These are phyloP conservation scores for Molothrus aeneus DNA, from an alignment of 2,797 vertebrate species.

Conservation along the genomic window DNA sequence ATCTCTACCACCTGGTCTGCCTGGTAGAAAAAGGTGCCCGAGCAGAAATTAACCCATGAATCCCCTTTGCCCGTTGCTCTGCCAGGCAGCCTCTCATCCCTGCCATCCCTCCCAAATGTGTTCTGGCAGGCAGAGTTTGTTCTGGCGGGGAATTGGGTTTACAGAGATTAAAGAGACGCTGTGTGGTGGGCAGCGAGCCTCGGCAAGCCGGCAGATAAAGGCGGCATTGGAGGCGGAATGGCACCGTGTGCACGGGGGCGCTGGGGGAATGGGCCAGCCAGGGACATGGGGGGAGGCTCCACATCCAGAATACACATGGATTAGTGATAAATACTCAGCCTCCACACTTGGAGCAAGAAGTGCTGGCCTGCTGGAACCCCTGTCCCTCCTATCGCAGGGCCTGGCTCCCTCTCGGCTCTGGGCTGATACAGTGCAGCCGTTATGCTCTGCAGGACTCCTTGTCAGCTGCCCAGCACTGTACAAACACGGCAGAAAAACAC, in stretches of 20 bases:
- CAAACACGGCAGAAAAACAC: conserved; percentile 58
- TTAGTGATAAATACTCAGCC: not conserved
- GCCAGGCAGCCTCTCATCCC: not conserved
- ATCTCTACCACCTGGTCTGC: not conserved
- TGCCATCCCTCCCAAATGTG: not conserved
- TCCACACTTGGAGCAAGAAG: not conserved
- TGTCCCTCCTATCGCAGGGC: not conserved
- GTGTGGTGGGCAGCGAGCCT: not conserved
- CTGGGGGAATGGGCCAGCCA: not conserved
- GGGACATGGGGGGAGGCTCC: not conserved
- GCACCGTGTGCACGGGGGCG: fast-evolving
- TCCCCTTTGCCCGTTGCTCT: not conserved
- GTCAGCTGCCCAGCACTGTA: conserved; percentile 30
- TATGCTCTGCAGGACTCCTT: conserved; percentile 39
- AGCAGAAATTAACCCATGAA: not conserved
- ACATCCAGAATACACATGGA: not conserved
- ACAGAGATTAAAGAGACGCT: not conserved
- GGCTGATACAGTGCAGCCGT: conserved; percentile 22
- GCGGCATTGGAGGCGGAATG: not conserved
- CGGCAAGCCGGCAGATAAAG: not conserved
- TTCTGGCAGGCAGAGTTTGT: conserved; percentile 7
- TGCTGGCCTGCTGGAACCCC: not conserved
- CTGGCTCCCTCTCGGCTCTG: not conserved
- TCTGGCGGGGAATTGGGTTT: not conserved
- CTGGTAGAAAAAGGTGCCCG: not conserved